Percentiles rank a stretch among this genome's conserved stretches.
Conservation (phyloP, 2,797 vertebrate species). For the Erithacus rubecula region DNA sequence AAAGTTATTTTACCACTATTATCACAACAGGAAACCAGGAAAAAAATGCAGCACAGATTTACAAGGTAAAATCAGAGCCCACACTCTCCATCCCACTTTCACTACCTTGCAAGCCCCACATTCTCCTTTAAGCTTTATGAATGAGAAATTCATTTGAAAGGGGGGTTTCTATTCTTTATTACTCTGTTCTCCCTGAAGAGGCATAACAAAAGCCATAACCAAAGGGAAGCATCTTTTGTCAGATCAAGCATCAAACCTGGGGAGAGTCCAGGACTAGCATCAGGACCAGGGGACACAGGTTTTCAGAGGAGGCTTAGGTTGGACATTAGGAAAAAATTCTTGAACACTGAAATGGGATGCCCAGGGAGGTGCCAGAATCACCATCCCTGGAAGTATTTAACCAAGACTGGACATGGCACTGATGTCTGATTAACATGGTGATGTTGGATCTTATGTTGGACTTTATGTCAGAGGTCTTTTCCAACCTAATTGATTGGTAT, state of each 20-base stretch:
- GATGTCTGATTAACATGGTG: not conserved
- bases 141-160: not conserved
- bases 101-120: not conserved
- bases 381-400: not conserved
- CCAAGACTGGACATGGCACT: not conserved
- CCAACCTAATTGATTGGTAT: not conserved
- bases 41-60: not conserved
- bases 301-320: not conserved
- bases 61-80: not conserved
- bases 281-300: not conserved
- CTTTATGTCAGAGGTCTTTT: not conserved
- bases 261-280: not conserved
- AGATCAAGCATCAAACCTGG: not conserved
- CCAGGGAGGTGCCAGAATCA: not conserved
- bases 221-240: not conserved
- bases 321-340: not conserved
- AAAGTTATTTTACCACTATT: not conserved
- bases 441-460: no score
- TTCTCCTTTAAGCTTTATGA: not conserved
- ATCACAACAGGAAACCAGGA: not conserved
- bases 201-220: not conserved
- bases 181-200: not conserved
- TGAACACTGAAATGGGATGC: not conserved
- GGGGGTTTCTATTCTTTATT: not conserved
- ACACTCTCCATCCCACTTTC: accelerated